phyloP scores from a whole-genome alignment of 2,888 invertebrate species.

The Fissipunctia ypsillon region DNA sequence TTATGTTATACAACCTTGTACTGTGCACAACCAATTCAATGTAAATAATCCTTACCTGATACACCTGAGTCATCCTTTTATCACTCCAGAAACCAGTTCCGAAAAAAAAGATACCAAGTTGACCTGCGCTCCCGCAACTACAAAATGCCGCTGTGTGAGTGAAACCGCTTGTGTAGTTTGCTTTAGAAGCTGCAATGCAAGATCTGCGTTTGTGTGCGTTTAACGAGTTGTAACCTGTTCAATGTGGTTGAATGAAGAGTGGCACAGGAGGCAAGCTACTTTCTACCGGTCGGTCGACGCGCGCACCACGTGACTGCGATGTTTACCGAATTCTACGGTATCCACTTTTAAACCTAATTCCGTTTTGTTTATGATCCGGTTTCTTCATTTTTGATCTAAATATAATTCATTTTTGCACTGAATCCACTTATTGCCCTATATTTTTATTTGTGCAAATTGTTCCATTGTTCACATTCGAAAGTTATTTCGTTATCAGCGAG shows the following conservation, averaged over 20 bases:
- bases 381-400: constrained; percentile 33
- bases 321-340: constrained; percentile 75
- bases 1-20: constrained; percentile 32
- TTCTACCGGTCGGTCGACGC: constrained; percentile 83
- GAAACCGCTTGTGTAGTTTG: constrained; percentile 64
- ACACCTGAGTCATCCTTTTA: constrained; percentile 86
- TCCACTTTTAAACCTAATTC: constrained; percentile 51
- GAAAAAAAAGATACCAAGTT: constrained; percentile 80
- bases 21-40: constrained; percentile 36
- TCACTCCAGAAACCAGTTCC: constrained; percentile 85
- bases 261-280: constrained; percentile 88
- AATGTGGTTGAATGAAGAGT: constrained; percentile 88
- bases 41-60: constrained; percentile 58
- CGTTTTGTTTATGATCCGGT: constrained; percentile 30
- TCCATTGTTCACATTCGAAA: constrained; percentile 54
- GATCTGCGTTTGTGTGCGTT: constrained; percentile 76
- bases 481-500: constrained; percentile 61
- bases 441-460: constrained; percentile 28
- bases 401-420: constrained; percentile 3
- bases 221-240: constrained; percentile 87
- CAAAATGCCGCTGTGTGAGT: constrained; percentile 70
- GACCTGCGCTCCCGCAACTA: constrained; percentile 84
- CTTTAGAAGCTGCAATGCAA: constrained; percentile 67
- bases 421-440: constrained; percentile 31
- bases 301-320: constrained; percentile 77